These are phyloP conservation scores for Danio rerio DNA, from an alignment of 2,113 vertebrate genomes.

Conservation along the genomic window GRCz12tu NC_133197.1:20726001-20726500, in stretches of 20 bases:
- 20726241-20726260: not conserved
- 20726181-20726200: not conserved
- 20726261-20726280: not conserved
- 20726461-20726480: not conserved
- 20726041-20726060: too few species aligned
- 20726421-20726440: not conserved
- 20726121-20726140: too few species aligned
- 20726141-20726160: too few species aligned
- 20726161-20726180: too few species aligned
- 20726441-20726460: not conserved
- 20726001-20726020: too few species aligned
- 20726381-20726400: slow-evolving; percentile 66
- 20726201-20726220: not conserved
- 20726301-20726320: slow-evolving; percentile 70
- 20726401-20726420: slow-evolving; percentile 22
- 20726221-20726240: not conserved
- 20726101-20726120: too few species aligned
- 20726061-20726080: too few species aligned
- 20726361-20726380: slow-evolving; percentile 75
- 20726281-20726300: slow-evolving; percentile 68
- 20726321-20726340: slow-evolving; percentile 58
- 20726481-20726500: not conserved
- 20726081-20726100: too few species aligned
- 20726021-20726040: too few species aligned
- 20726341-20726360: slow-evolving; percentile 62